Percentiles rank a stretch among this genome's conserved stretches.
phyloP scores from a whole-genome alignment of 2,888 invertebrate genomes.

The Metopia argyrocephala region DNA sequence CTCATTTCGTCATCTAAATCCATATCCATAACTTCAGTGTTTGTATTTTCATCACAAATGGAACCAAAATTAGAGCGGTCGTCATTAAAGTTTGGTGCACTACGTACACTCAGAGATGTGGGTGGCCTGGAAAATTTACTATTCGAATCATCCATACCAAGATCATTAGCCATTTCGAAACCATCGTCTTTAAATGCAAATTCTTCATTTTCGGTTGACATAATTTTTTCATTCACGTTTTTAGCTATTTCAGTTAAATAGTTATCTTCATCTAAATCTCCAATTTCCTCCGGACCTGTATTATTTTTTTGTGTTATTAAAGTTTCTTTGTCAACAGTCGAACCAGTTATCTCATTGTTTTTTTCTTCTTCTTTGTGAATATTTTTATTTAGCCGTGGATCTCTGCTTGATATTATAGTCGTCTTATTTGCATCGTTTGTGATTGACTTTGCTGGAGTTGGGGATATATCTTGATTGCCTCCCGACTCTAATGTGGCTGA shows the following conservation, averaged over 20 bases:
- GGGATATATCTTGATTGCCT: slow-evolving; percentile 30
- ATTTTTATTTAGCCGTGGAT: slow-evolving; percentile 77
- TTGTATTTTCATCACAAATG: slow-evolving; percentile 75
- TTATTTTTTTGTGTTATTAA: slow-evolving; percentile 42
- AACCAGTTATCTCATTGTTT: not conserved
- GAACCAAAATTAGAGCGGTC: slow-evolving; percentile 75
- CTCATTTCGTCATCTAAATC: slow-evolving; percentile 78
- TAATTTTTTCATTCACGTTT: slow-evolving; percentile 77
- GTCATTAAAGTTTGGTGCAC: slow-evolving; percentile 77
- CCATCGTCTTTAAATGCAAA: slow-evolving; percentile 76
- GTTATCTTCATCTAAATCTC: slow-evolving; percentile 74
- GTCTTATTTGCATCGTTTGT: slow-evolving; percentile 63
- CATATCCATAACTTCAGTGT: slow-evolving; percentile 78
- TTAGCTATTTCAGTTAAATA: slow-evolving; percentile 78
- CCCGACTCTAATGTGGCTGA: slow-evolving; percentile 64
- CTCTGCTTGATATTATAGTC: slow-evolving; percentile 72
- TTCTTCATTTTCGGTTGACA: slow-evolving; percentile 76
- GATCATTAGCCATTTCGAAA: slow-evolving; percentile 72
- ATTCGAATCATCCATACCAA: slow-evolving; percentile 66
- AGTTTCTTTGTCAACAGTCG: slow-evolving; percentile 19
- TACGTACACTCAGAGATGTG: slow-evolving; percentile 77
- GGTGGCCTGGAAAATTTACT: slow-evolving; percentile 72
- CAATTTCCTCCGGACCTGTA: slow-evolving; percentile 59
- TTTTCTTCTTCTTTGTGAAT: slow-evolving; percentile 72
- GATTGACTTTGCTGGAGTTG: slow-evolving; percentile 34